These are phyloP conservation scores for Nudaria mundana DNA, from an alignment of 2,888 invertebrate genomes.

Conservation along the genomic window DNA sequence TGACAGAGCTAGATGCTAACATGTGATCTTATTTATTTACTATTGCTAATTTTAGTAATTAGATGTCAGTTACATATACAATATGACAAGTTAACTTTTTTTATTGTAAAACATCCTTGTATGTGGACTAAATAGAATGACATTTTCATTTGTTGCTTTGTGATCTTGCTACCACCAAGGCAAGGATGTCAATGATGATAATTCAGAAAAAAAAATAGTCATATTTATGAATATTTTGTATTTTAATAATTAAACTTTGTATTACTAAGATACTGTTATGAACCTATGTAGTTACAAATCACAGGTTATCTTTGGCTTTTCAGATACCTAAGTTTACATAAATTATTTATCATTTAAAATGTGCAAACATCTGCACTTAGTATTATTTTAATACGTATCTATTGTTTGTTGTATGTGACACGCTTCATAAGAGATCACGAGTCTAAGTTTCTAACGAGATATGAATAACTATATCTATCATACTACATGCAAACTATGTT, in stretches of 20 bases:
- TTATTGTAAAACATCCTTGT: too few species aligned
- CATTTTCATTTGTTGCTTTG: too few species aligned
- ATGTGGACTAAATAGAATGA: too few species aligned
- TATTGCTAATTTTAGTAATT: conserved; percentile 26
- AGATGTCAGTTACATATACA: conserved; percentile 5
- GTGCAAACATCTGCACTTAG: neutral
- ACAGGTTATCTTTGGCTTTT: neutral
- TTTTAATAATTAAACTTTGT: too few species aligned
- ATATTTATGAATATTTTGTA: too few species aligned
- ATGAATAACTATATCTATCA: conserved; percentile 41
- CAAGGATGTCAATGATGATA: too few species aligned
- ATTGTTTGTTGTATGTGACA: conserved; percentile 44
- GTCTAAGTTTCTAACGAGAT: conserved; percentile 38
- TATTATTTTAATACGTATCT: conserved; percentile 15
- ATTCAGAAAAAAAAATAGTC: too few species aligned
- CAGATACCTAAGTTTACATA: neutral
- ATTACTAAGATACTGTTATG: too few species aligned
- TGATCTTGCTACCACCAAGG: too few species aligned
- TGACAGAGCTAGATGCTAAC: conserved; percentile 9
- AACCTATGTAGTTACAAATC: too few species aligned
- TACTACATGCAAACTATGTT: conserved; percentile 1
- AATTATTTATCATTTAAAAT: neutral
- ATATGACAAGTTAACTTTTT: too few species aligned
- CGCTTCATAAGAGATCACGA: conserved; percentile 52
- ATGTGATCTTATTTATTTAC: conserved; percentile 18